phyloP scores from a whole-genome alignment of 1,140 invertebrate species.

The Pachypsylla venusta region DNA sequence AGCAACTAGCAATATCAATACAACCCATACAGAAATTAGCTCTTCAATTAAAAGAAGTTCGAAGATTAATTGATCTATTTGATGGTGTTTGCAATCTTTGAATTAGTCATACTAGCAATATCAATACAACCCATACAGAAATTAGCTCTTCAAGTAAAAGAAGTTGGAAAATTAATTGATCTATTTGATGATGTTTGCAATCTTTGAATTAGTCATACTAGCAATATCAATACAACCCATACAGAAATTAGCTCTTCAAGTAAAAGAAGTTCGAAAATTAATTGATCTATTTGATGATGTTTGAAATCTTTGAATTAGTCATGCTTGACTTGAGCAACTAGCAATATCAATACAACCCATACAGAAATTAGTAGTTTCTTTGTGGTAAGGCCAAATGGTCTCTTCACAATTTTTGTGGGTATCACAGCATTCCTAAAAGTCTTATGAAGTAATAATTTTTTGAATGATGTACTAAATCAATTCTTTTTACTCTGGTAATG shows the following conservation, averaged over 20 bases:
- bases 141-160: conserved; percentile 64
- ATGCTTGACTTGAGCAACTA: too few species aligned
- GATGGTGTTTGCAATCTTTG: conserved; percentile 28
- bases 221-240: conserved; percentile 75
- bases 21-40: conserved; percentile 66
- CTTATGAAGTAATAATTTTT: too few species aligned
- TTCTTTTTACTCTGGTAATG: too few species aligned
- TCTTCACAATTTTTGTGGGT: too few species aligned
- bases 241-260: conserved; percentile 66
- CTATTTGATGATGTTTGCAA: conserved; percentile 36
- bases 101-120: conserved; percentile 63
- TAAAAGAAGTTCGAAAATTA: conserved; percentile 53
- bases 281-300: conserved; percentile 43
- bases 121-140: conserved; percentile 74
- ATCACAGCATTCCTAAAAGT: too few species aligned
- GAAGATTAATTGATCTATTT: conserved; percentile 46
- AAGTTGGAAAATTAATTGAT: conserved; percentile 48
- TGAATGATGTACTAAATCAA: too few species aligned
- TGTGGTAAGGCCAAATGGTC: too few species aligned
- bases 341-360: too few species aligned
- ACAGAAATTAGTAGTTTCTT: too few species aligned
- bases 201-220: conserved; percentile 37
- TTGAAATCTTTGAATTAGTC: conserved; percentile 14
- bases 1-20: conserved; percentile 83
- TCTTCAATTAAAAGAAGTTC: conserved; percentile 62